Base-by-base conservation (phyloP, 2,888 invertebrate species). In the Capitulum mitella region DNA sequence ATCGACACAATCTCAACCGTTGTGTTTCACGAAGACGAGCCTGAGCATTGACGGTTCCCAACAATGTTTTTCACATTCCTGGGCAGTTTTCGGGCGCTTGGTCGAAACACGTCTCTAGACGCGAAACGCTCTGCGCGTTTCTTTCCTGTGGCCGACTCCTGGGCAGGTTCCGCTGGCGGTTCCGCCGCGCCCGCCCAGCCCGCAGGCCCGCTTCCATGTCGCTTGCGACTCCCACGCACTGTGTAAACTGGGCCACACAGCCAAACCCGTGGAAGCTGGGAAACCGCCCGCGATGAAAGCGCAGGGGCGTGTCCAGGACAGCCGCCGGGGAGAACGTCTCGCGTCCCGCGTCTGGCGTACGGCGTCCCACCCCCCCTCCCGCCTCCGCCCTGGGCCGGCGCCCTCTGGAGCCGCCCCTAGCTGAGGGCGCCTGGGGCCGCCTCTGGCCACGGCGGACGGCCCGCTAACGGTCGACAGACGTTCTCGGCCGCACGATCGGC, bases 261-360 rank as follows among this genome's bases (percentile, higher is more conserved):
- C 64, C 64, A 64, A 64, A 64, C 32, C 64, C 16, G 64, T 64
- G 64, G 64, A 64, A 64, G 34, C 64, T 19, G 29, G 64, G 64
- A 64, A 64, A 64, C 64, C 64, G 34, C 64, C 34, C n/a, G 32
- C 64, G 64, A 64, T 64, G 64, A 64, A 64, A 64, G 64, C 64
- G 64, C 64, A 64, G 22, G 34, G 64, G 64, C 64, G 64, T 10
- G 34, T 29, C 64, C 64, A 64, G 64, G 64, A 16, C 10, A 16
- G 32, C 32, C 16, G 19, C 34, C 19, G 34, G 64, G 64, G 32
- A 29, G 64, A n/a, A n/a, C n/a, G n/a, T n/a, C n/a, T n/a, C n/a
- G n/a, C n/a, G n/a, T n/a, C n/a, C n/a, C n/a, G n/a, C n/a, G n/a
- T n/a, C n/a, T n/a, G n/a, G n/a, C n/a, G n/a, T n/a, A n/a, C n/a